These are phyloP conservation scores for Tenebrosternarchus preto DNA, from an alignment of 2,113 vertebrate species.

Conservation along the genomic window DNA sequence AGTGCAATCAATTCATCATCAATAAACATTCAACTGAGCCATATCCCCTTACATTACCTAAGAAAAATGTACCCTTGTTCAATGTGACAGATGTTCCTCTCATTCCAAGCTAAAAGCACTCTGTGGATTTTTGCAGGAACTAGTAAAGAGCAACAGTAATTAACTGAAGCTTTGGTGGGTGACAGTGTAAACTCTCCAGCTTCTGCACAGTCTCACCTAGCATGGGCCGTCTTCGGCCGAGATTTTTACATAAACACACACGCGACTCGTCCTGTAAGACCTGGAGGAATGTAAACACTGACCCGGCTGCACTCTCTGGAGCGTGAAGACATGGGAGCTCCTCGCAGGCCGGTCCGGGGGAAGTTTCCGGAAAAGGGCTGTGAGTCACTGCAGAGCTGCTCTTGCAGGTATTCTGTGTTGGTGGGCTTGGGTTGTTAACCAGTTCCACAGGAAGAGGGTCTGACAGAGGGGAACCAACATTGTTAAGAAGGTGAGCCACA, in stretches of 20 bases:
- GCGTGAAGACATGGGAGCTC: constrained; percentile 1
- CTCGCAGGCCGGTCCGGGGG: constrained; percentile 25
- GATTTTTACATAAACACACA: constrained; percentile 56
- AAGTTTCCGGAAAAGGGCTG: constrained; percentile 20
- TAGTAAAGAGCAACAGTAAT: constrained; percentile 36
- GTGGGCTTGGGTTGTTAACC: constrained; percentile 19
- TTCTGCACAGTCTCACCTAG: constrained; percentile 58
- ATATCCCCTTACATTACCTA: constrained; percentile 42
- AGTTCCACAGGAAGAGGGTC: constrained; percentile 37
- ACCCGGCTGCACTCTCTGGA: constrained; percentile 54
- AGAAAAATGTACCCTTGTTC: constrained; percentile 25
- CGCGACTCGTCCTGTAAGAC: constrained; percentile 41
- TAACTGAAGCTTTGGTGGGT: constrained; percentile 41
- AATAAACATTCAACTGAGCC: constrained; percentile 1
- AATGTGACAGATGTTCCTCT: constrained; percentile 31
- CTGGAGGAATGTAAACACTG: constrained; percentile 54
- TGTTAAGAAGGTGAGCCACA: background rate
- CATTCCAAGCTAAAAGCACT: constrained; percentile 39
- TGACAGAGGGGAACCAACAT: constrained; percentile 27
- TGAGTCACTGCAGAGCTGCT: constrained; percentile 4
- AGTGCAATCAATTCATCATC: constrained; percentile 11
- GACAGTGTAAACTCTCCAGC: constrained; percentile 56
- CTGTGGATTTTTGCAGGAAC: constrained; percentile 36
- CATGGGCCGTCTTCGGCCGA: constrained; percentile 22
- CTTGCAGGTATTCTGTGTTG: background rate